Evolutionary conservation across 1,140 invertebrate species (phyloP).

Genomic region (Trinorchestia longiramus): DNA sequence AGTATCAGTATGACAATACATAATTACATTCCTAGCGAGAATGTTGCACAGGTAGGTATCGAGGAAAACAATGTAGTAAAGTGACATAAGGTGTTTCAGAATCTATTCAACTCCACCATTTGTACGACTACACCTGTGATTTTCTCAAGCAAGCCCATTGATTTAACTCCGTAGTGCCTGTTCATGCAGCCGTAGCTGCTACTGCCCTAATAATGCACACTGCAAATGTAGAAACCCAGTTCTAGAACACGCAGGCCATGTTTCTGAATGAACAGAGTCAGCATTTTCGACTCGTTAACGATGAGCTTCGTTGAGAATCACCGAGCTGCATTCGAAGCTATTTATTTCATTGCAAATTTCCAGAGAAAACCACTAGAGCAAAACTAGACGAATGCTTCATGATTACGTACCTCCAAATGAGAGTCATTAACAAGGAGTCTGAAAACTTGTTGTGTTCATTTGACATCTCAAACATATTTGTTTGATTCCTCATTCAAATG

Average conservation of each 20-base stretch:
- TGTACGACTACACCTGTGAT: not conserved
- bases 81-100: not conserved
- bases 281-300: not conserved
- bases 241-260: not conserved
- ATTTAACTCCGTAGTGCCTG: not conserved
- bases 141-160: not conserved
- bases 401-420: not conserved
- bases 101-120: not conserved
- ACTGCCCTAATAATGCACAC: not conserved
- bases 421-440: too few relatives aligned
- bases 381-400: not conserved
- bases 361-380: not conserved
- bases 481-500: too few relatives aligned
- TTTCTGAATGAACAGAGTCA: not conserved
- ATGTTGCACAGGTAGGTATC: not conserved
- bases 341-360: not conserved
- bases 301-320: not conserved
- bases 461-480: too few relatives aligned
- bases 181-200: not conserved
- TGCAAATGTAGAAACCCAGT: not conserved
- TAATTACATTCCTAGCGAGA: not conserved
- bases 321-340: not conserved
- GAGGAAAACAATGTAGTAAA: not conserved
- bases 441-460: too few relatives aligned
- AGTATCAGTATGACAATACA: not conserved